Base-by-base conservation (phyloP, 1,140 invertebrate species). In the Calliopsis andreniformis region DNA sequence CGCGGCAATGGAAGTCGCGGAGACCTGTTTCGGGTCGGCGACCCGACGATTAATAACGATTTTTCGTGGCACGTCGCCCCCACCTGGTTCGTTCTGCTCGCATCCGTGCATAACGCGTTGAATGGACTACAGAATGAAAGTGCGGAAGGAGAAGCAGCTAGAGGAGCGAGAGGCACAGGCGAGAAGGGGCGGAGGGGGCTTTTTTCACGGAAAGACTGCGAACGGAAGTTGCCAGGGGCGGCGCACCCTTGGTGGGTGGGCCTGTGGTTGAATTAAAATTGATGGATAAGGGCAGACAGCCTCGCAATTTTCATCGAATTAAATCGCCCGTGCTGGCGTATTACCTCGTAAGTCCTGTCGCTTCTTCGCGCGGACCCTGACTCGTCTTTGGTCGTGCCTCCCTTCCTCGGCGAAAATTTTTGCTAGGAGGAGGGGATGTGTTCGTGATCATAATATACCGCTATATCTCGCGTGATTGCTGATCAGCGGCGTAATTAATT, bases 31-130 rank as follows among this genome's bases (percentile, higher is more conserved):
- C 58, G 53, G 76, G 73, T 86, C 69, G 66, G 25, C 71, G 77
- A 70, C 56, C 79, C 53, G 49, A 72, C 84, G 82, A 86, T 86
- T 86, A 84, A 84, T 86, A 86, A 72, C 51, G 69, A 86, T 86
- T 87, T 86, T 87, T 87, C 76, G 66, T 79, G 58, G 63, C 72
- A 53, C 62, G 47, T 53, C 49, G 56, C 51, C 51, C 30, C 53
- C 53, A 55, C 70, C 67, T 35, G 43, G 64, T 39, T 56, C 35
- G 42, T 49, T 62, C 62, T 35, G 35, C 47, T 67, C 71, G 71
- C 55, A 68, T 72, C 64, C 71, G 71, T 73, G 71, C 71, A 73
- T 56, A 75, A 75, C 71, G 51, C 45, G 59, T 39, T 39, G 78
- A 72, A 78, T 71, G 51, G 58, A 30, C 23, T 42, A 25, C 32